A percentile compares a stretch with the other conserved stretches of the same genome.
phyloP scores from a whole-genome alignment of 1,140 invertebrate genomes.

The Eupeodes corollae region DNA sequence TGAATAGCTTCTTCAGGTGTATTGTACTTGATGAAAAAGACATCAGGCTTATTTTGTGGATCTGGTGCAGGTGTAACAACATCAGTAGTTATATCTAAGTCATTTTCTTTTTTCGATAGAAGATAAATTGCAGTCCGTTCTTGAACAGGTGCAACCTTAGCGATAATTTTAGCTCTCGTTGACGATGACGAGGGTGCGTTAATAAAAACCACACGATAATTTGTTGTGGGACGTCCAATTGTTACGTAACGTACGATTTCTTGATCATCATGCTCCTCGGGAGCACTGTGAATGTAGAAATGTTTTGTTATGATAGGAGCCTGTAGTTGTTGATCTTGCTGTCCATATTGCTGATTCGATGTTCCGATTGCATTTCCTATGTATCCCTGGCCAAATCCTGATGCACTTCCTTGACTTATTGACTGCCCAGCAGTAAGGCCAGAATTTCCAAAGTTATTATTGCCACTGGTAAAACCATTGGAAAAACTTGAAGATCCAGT shows the following conservation, averaged over 20 bases:
- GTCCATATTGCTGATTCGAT: slow-evolving; percentile 40
- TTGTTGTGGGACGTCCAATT: slow-evolving; percentile 52
- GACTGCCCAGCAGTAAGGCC: too few species aligned
- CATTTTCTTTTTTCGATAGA: slow-evolving; percentile 53
- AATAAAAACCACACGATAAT: slow-evolving; percentile 80
- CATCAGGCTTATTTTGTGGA: slow-evolving; percentile 58
- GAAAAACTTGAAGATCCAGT: too few species aligned
- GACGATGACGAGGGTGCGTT: slow-evolving; percentile 64
- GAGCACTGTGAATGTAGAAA: slow-evolving; percentile 63
- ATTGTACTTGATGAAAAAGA: slow-evolving; percentile 64
- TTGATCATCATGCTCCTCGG: slow-evolving; percentile 49
- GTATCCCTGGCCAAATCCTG: too few species aligned
- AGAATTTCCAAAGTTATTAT: too few species aligned
- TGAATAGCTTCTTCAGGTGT: slow-evolving; percentile 46
- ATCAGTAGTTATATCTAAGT: slow-evolving; percentile 24
- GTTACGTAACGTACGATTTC: slow-evolving; percentile 37
- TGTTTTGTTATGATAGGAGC: slow-evolving; percentile 57
- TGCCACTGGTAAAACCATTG: too few species aligned
- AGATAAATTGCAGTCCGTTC: slow-evolving; percentile 79
- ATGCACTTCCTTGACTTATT: too few species aligned
- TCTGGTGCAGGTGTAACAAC: slow-evolving; percentile 27
- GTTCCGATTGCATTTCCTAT: too few species aligned
- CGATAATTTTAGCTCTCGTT: slow-evolving; percentile 49
- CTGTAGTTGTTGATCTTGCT: slow-evolving; percentile 40
- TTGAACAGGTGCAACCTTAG: slow-evolving; percentile 55